Evolutionary conservation across 1,140 invertebrate species (phyloP).

Genomic region (Leucophenga varia): DNA sequence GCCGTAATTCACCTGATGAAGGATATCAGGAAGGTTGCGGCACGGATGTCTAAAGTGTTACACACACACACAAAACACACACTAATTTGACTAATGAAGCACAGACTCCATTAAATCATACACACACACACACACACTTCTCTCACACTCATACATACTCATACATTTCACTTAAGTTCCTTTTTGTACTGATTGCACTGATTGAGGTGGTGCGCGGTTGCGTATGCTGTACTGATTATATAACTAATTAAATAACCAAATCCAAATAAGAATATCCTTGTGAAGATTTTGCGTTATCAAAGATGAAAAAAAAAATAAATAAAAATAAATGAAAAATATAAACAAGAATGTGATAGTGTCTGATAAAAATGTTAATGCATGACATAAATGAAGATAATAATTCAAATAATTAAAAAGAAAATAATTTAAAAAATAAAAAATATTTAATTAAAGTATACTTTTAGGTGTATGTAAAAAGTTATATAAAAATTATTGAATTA

Average conservation of each 20-base stretch:
- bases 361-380: constrained; percentile 44
- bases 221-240: too few species aligned
- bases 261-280: background rate
- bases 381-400: constrained; percentile 45
- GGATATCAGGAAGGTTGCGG: constrained; percentile 89
- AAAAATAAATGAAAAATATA: constrained; percentile 3
- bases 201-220: too few species aligned
- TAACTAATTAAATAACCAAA: too few species aligned
- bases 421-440: constrained; percentile 17
- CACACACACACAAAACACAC: background rate
- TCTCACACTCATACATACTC: background rate
- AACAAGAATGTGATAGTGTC: constrained; percentile 54
- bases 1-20: constrained; percentile 83
- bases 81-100: background rate
- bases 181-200: too few species aligned
- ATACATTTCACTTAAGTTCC: too few species aligned
- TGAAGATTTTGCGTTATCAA: constrained; percentile 1
- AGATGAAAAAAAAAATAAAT: constrained; percentile 12
- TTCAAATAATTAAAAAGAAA: background rate
- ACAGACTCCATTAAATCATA: constrained; percentile 1
- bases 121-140: background rate
- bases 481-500: background rate
- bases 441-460: constrained; percentile 45
- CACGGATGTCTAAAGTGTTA: constrained; percentile 75
- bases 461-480: constrained; percentile 24